phyloP scores from a whole-genome alignment of 2,797 vertebrate genomes.

The Parambassis ranga region DNA sequence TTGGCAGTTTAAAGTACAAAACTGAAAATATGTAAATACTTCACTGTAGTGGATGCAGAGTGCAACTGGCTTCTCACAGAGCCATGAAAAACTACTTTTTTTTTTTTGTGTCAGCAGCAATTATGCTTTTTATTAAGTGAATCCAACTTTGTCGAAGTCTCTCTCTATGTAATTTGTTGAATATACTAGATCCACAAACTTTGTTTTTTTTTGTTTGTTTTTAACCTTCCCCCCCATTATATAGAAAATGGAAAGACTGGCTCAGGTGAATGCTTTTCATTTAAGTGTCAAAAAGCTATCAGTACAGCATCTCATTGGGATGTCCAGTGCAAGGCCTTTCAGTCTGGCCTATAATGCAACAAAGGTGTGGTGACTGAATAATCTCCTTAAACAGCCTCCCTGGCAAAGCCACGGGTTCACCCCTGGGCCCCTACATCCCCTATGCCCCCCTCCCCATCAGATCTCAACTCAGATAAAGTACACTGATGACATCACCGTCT shows the following conservation, averaged over 20 bases:
- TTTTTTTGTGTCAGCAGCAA: conserved; percentile 45
- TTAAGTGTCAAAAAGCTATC: conserved; percentile 44
- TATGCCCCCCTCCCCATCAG: conserved; percentile 52
- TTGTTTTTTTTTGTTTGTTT: background rate
- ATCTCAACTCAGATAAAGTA: conserved; percentile 70
- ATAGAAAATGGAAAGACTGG: background rate
- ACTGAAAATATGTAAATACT: too few species aligned
- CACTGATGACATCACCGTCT: conserved; percentile 75
- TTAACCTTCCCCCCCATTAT: background rate
- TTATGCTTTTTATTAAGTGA: conserved; percentile 20
- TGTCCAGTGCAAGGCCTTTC: conserved; percentile 58
- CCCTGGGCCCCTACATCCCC: conserved; percentile 49
- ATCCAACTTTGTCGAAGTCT: conserved; percentile 41
- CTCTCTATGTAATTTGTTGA: conserved; percentile 41
- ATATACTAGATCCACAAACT: conserved; percentile 16
- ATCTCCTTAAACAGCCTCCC: conserved; percentile 70
- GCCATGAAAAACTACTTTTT: conserved; percentile 38
- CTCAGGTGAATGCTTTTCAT: conserved; percentile 19
- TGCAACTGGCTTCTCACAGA: too few species aligned
- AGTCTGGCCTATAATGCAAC: conserved; percentile 70
- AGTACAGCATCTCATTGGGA: conserved; percentile 50
- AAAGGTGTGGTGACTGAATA: conserved; percentile 75
- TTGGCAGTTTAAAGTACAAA: too few species aligned
- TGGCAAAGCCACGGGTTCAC: conserved; percentile 59
- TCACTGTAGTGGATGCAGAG: conserved; percentile 10